A percentile compares a stretch with the other conserved stretches of the same genome.
These are phyloP conservation scores for Lordiphosa clarofinis DNA, from an alignment of 1,140 invertebrate species.

Conservation along the genomic window DNA sequence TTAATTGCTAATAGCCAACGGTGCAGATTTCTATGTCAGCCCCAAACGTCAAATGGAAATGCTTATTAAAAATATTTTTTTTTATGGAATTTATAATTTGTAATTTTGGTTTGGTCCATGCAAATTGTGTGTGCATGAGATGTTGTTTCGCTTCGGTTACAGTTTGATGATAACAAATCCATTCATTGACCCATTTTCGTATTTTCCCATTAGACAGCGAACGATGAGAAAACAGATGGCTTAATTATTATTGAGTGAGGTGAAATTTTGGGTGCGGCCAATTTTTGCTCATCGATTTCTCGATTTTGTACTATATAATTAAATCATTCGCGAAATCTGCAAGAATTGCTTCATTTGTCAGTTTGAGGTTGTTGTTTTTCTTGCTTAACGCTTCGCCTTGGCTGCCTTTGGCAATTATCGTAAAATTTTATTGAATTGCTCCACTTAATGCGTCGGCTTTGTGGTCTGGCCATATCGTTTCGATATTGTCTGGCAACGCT, in stretches of 20 bases:
- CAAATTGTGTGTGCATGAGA: constrained; percentile 57
- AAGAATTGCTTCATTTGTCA: constrained; percentile 68
- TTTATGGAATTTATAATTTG: constrained; percentile 36
- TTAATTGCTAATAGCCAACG: constrained; percentile 78
- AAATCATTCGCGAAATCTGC: constrained; percentile 40
- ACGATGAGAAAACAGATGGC: constrained; percentile 19
- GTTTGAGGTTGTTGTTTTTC: constrained; percentile 22
- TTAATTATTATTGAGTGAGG: constrained; percentile 47
- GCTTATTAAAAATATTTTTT: constrained; percentile 62
- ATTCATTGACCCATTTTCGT: constrained; percentile 53
- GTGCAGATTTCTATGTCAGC: constrained; percentile 75
- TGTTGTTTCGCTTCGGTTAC: constrained; percentile 71
- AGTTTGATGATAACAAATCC: constrained; percentile 65
- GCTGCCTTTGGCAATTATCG: constrained; percentile 58
- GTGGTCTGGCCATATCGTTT: constrained; percentile 17
- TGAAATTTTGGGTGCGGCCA: constrained; percentile 24
- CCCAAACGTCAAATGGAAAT: constrained; percentile 59
- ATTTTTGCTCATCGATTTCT: neutral
- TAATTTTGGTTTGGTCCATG: constrained; percentile 73
- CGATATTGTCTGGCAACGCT: constrained; percentile 43
- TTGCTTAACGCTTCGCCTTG: constrained; percentile 3
- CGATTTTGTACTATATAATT: constrained; percentile 43
- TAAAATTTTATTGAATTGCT: constrained; percentile 73
- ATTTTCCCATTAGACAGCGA: too few species aligned
- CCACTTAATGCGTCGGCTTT: constrained; percentile 64